Percentiles rank a stretch among this genome's conserved stretches.
These are phyloP conservation scores for Polyodon spathula DNA, from an alignment of 2,113 vertebrate species.

Conservation along the genomic window DNA sequence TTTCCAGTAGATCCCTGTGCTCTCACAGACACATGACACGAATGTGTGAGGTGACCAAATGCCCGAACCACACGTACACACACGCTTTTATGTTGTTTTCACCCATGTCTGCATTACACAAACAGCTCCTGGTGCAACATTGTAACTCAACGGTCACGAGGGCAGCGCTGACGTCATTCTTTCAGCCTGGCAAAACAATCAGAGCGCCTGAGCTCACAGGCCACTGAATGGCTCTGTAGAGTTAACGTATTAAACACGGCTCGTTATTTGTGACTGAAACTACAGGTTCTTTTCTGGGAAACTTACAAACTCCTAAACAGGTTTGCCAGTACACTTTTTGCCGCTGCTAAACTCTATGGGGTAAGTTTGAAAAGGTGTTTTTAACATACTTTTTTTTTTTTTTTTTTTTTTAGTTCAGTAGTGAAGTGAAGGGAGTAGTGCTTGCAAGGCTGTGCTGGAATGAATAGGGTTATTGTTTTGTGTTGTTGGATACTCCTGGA, in stretches of 20 bases:
- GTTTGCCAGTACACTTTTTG: neutral
- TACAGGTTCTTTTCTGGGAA: slow-evolving; percentile 15
- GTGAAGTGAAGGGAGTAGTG: too few relatives aligned
- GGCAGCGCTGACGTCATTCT: slow-evolving; percentile 56
- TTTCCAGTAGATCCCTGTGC: too few relatives aligned
- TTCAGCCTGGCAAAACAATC: slow-evolving; percentile 41
- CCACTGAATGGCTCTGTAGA: slow-evolving; percentile 21
- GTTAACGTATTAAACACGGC: slow-evolving; percentile 7
- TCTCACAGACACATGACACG: too few relatives aligned
- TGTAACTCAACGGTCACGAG: slow-evolving; percentile 19
- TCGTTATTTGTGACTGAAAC: slow-evolving; percentile 1
- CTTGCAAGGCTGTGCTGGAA: neutral
- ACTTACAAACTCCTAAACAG: slow-evolving; percentile 4
- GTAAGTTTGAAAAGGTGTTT: neutral
- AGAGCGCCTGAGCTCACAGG: slow-evolving; percentile 23
- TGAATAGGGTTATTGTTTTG: slow-evolving; percentile 10
- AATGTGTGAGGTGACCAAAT: too few relatives aligned
- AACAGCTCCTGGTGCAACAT: too few relatives aligned
- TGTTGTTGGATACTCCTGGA: neutral
- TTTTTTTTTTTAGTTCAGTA: neutral
- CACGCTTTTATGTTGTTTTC: too few relatives aligned
- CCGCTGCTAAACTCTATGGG: neutral
- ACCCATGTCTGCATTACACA: too few relatives aligned
- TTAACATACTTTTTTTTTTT: neutral
- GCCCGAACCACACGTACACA: too few relatives aligned